Evolutionary conservation across 2,113 vertebrate genomes (phyloP), one percentile per base, ranked within the genome.

Genomic region (Scolopax mira): DNA sequence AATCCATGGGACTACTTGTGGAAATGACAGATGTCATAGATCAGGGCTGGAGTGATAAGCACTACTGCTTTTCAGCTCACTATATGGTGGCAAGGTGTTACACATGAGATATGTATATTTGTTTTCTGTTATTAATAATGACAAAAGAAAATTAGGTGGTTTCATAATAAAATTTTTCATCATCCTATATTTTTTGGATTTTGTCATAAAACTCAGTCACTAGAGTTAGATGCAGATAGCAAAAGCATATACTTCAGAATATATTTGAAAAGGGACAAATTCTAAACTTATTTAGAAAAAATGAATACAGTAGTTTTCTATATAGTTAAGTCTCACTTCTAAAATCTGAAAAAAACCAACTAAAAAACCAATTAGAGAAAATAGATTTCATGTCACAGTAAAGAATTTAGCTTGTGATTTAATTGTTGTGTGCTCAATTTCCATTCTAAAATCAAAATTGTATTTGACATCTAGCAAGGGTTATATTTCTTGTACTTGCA

Each of bases 21-120:
- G 77, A 91, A 79, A 7, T 54, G 57, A 61, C 81, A 91, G 89
- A 75, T 89, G 81, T 87, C 58, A 64, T 89, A 87, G 92, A 70
- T 89, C 51, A 41, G 52, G 19, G 5, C 33, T 81, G 37, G 18
- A 67, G 48, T 77, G 27, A 18, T 57, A 75, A 91, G 17, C 24
- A 57, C 22, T 62, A 58, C 22, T 57, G 15, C 11, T 93, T 71
- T 60, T 62, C 39, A 54, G 23, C 6, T 54, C 6, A 35, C 44
- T 70, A 10, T 48, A 12, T 41, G 18, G 9, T 65, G 31, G 11
- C 42, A 79, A 72, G 23, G 16, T 37, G 24, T 85, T 71, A 58
- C 14, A 60, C 6, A 4, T 25, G 21, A 81, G 39, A 82, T 30
- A 81, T 4, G 7, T 55, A 44, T 7, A 54, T 81, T 73, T 85